These are phyloP conservation scores for Sebastes kiyomatsui DNA, from an alignment of 2,797 vertebrate genomes.

Conservation along the genomic window DNA sequence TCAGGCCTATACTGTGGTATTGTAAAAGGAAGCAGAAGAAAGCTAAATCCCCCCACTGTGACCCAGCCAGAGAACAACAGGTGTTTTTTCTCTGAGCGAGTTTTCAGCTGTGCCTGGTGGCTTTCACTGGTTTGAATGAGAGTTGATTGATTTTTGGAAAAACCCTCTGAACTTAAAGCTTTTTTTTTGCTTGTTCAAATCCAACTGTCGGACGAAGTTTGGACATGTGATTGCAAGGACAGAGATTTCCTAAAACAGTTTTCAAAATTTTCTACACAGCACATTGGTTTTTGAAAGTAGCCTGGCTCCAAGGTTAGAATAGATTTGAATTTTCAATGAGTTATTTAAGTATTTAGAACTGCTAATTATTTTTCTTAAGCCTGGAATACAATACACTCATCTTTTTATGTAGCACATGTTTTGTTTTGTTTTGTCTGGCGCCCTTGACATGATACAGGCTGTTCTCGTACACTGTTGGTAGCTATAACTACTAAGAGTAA, in stretches of 20 bases:
- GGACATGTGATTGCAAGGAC: neutral
- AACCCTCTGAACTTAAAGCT: conserved; percentile 10
- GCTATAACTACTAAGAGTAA: too few species aligned
- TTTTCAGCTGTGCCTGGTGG: conserved; percentile 32
- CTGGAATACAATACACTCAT: too few species aligned
- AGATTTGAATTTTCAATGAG: too few species aligned
- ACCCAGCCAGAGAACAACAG: conserved; percentile 45
- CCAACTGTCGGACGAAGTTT: neutral
- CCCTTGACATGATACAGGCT: too few species aligned
- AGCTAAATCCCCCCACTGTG: conserved; percentile 53
- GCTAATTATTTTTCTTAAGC: too few species aligned
- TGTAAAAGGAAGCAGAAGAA: conserved; percentile 42
- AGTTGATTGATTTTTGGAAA: conserved; percentile 39
- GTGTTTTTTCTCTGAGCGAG: conserved; percentile 30
- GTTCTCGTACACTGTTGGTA: too few species aligned
- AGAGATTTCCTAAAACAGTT: neutral
- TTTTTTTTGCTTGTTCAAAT: neutral
- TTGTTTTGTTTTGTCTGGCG: too few species aligned
- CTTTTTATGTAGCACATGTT: too few species aligned
- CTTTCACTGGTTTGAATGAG: conserved; percentile 45
- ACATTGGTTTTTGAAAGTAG: neutral
- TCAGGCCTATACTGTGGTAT: conserved; percentile 40
- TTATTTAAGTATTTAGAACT: too few species aligned
- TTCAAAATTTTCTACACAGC: neutral
- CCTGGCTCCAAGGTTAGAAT: neutral